Evolutionary conservation across 2,797 vertebrate species (phyloP).

Genomic region (Rhinichthys osculus): DNA sequence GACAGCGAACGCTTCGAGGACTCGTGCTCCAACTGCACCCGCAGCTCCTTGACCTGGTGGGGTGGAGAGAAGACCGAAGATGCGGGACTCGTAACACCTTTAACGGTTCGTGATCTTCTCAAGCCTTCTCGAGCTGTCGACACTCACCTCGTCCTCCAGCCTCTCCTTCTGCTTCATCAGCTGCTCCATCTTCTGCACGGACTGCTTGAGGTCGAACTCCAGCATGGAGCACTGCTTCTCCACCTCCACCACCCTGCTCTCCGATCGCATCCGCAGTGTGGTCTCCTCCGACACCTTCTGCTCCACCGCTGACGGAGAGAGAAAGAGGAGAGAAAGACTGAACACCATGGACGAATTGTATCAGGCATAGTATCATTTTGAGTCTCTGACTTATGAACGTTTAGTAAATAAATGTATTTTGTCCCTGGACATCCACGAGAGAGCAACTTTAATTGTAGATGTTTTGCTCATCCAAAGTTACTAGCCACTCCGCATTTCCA

Average conservation of each 20-base stretch:
- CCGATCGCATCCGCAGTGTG: conserved; percentile 89
- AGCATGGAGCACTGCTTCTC: conserved; percentile 99
- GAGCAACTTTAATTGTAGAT: no score
- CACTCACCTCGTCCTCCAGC: conserved; percentile 91
- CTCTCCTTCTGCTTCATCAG: conserved; percentile 94
- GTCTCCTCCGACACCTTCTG: conserved; percentile 95
- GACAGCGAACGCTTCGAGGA: conserved; percentile 84
- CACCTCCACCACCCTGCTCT: conserved; percentile 92
- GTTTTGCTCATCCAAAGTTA: no score
- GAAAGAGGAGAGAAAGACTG: no score
- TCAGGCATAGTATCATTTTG: no score
- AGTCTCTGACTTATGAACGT: no score
- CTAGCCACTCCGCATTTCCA: no score
- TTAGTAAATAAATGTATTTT: no score
- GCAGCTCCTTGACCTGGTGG: conserved; percentile 85
- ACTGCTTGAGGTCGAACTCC: conserved; percentile 97
- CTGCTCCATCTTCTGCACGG: conserved; percentile 97
- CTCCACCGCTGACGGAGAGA: conserved; percentile 85
- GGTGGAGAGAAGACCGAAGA: background rate
- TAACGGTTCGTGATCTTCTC: no score
- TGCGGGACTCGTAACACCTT: background rate
- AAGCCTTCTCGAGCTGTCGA: no score
- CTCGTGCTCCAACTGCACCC: conserved; percentile 90
- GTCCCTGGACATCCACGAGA: no score
- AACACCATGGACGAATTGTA: no score